These are phyloP conservation scores for Drosophila arizonae DNA, from an alignment of 1,140 invertebrate species.

Conservation along the genomic window DNA sequence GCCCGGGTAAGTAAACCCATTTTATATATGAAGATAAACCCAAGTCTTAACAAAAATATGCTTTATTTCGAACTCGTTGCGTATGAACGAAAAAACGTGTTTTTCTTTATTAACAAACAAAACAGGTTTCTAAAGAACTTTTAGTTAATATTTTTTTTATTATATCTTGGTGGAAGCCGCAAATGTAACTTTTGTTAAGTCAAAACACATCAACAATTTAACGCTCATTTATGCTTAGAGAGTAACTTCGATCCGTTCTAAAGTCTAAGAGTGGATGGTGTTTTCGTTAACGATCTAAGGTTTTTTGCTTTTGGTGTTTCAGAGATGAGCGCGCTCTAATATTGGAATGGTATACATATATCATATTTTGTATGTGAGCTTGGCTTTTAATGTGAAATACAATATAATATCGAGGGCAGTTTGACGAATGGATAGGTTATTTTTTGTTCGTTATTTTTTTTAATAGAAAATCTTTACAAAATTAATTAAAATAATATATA, in stretches of 20 bases:
- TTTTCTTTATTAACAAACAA: slow-evolving; percentile 24
- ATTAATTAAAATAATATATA: too few species aligned
- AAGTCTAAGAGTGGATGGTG: slow-evolving; percentile 57
- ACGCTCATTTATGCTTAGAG: slow-evolving; percentile 64
- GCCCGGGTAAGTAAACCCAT: slow-evolving; percentile 89
- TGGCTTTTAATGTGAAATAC: neutral
- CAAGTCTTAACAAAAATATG: slow-evolving; percentile 72
- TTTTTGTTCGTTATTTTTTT: too few species aligned
- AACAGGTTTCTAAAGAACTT: slow-evolving; percentile 60
- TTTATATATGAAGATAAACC: neutral
- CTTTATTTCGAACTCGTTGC: slow-evolving; percentile 72
- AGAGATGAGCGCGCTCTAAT: slow-evolving; percentile 19
- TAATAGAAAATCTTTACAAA: too few species aligned
- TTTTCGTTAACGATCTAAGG: slow-evolving; percentile 24
- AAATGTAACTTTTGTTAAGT: slow-evolving; percentile 62
- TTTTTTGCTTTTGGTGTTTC: slow-evolving; percentile 17
- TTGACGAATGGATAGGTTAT: too few species aligned
- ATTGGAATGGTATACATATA: neutral
- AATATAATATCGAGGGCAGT: too few species aligned
- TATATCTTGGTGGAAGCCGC: slow-evolving; percentile 66
- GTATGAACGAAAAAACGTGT: slow-evolving; percentile 39
- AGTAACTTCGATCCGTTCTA: slow-evolving; percentile 53
- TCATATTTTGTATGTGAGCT: neutral
- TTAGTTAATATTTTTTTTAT: slow-evolving; percentile 34
- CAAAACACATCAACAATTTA: slow-evolving; percentile 63